These are phyloP conservation scores for Tanypteryx hageni DNA, from an alignment of 2,888 invertebrate genomes.

Conservation along the genomic window DNA sequence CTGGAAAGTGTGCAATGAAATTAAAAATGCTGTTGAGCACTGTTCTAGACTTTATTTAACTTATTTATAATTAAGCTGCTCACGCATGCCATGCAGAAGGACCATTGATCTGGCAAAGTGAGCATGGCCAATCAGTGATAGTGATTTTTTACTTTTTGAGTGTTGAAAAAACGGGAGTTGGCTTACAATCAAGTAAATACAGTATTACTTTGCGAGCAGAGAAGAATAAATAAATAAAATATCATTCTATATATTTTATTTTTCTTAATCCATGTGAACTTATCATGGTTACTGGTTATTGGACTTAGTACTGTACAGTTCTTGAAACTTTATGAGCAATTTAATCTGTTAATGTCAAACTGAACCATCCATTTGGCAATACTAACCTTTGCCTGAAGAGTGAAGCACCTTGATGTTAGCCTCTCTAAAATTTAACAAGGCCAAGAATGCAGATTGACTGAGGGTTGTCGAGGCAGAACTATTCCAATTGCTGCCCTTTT, in stretches of 20 bases:
- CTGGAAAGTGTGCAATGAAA: no score
- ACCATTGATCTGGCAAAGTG: no score
- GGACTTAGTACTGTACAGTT: not conserved
- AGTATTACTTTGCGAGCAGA: not conserved
- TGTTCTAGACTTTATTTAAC: no score
- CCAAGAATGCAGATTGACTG: not conserved
- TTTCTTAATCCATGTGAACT: not conserved
- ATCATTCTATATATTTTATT: not conserved
- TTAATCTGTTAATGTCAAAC: not conserved
- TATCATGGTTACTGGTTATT: not conserved
- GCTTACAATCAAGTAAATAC: no score
- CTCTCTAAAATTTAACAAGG: conserved; percentile 19
- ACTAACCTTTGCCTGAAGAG: conserved; percentile 24
- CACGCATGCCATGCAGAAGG: no score
- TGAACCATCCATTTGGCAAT: not conserved
- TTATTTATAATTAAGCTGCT: no score
- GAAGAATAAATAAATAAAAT: not conserved
- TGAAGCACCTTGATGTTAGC: not conserved
- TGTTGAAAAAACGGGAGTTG: no score
- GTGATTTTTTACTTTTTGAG: no score
- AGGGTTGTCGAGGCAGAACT: not conserved
- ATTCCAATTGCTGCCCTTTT: not conserved
- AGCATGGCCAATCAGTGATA: no score
- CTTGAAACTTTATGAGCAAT: not conserved
- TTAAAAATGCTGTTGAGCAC: no score